Conservation (phyloP, 2,113 vertebrate genomes). For the Anser brachyrhynchus region DNA sequence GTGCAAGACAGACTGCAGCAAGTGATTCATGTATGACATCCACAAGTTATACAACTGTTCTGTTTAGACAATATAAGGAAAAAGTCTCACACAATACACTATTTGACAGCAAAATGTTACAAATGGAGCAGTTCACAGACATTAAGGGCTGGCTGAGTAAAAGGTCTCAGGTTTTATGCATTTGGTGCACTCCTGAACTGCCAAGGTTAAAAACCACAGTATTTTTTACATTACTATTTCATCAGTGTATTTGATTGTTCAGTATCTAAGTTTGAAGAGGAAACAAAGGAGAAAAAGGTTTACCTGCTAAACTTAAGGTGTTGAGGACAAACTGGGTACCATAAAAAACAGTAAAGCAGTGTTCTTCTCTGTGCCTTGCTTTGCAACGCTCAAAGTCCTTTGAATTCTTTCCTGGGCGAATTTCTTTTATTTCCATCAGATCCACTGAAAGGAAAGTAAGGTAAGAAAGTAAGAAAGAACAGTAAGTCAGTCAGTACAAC, state of each 20-base stretch:
- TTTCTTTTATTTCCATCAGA: constrained; percentile 92
- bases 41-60: neutral
- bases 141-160: neutral
- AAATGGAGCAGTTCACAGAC: neutral
- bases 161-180: neutral
- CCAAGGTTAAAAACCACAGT: neutral
- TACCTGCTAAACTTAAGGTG: constrained; percentile 93
- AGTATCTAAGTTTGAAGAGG: neutral
- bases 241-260: neutral
- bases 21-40: neutral
- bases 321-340: constrained; percentile 93
- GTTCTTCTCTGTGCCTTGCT: constrained; percentile 83
- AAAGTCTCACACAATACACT: rapidly evolving
- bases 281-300: neutral
- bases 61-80: neutral
- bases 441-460: constrained; percentile 85
- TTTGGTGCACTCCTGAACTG: neutral
- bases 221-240: neutral
- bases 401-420: constrained; percentile 90
- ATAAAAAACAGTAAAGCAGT: constrained; percentile 92
- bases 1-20: neutral
- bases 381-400: constrained; percentile 96
- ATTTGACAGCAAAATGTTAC: neutral
- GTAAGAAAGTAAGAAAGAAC: neutral
- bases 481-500: neutral